Base-by-base conservation (phyloP, 1,140 invertebrate species). In the Drosophila fuyamai region DNA sequence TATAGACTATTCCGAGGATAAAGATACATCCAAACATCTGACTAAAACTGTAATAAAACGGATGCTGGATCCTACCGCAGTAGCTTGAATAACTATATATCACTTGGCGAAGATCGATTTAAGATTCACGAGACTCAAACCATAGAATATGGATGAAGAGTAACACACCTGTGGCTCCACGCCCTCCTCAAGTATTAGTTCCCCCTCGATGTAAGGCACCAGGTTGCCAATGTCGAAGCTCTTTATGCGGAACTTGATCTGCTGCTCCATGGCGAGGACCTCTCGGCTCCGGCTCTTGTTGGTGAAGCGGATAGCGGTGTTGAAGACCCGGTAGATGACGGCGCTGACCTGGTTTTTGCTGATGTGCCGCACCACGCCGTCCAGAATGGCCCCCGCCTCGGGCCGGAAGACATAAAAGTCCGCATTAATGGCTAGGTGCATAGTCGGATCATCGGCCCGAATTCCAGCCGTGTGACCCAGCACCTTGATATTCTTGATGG, bases 321-420 rank as follows among this genome's bases (percentile, higher is more conserved):
- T 92, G 35, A 92, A 92, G 4, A 92, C 92, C 46, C 91, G 70
- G 63, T 92, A 92, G 44, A 92, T 90, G 13, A 91, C 78, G 1
- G 83, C 92, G 23, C 88, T 80, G 23, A 92, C 72, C 32, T 92
- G 84, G 62, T 81, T 65, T 35, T 78, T 79, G 6, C 81, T 73
- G 32, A 91, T 79, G 53, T 90, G 78, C 38, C 90, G 79, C 4
- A 92, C 76, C 40, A 89, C 80, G 70, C 94, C 94, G 88, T 91
- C 92, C 81, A 67, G 93, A 58, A 67, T 54, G 61, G 85, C 86
- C 57, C 93, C 94, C 27, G 93, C 71, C 66, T 82, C 70, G 46
- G 95, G 95, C 59, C 91, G 92, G 68, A 95, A 95, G 14, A 95
- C 79, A 85, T 94, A 95, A 88, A 94, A 95, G 74, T 95, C 94